phyloP scores from a whole-genome alignment of 2,797 vertebrate genomes.

The Gymnodraco acuticeps region DNA sequence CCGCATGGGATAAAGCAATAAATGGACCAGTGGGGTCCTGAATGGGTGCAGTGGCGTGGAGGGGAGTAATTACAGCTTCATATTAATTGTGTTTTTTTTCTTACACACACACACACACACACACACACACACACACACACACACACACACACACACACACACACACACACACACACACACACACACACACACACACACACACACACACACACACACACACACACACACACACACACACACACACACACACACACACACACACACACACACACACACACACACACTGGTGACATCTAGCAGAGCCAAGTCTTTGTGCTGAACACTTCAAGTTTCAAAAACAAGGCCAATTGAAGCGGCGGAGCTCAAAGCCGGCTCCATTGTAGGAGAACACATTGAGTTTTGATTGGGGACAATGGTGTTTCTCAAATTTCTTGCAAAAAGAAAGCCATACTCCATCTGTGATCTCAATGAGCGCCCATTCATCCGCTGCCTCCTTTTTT shows the following conservation, averaged over 20 bases:
- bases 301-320: constrained; percentile 90
- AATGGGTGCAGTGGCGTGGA: constrained; percentile 87
- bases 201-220: no score
- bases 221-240: constrained; percentile 6
- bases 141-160: constrained; percentile 70
- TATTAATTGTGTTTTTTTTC: constrained; percentile 86
- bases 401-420: constrained; percentile 98
- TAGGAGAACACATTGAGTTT: constrained; percentile 95
- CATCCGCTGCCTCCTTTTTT: constrained; percentile 85
- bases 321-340: constrained; percentile 99
- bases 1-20: constrained; percentile 84
- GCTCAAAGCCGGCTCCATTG: constrained; percentile 94
- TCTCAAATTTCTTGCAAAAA: constrained; percentile 98
- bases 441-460: constrained; percentile 96
- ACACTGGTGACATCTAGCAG: constrained; percentile 92
- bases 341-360: constrained; percentile 92
- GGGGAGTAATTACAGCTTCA: constrained; percentile 89
- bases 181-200: constrained; percentile 68
- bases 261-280: constrained; percentile 45
- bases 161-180: constrained; percentile 64
- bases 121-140: constrained; percentile 22
- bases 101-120: no score
- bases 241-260: constrained; percentile 71
- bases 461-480: constrained; percentile 95
- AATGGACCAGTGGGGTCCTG: constrained; percentile 84